phyloP scores from a whole-genome alignment of 1,140 invertebrate species.

The Paralvinella palmiformis region DNA sequence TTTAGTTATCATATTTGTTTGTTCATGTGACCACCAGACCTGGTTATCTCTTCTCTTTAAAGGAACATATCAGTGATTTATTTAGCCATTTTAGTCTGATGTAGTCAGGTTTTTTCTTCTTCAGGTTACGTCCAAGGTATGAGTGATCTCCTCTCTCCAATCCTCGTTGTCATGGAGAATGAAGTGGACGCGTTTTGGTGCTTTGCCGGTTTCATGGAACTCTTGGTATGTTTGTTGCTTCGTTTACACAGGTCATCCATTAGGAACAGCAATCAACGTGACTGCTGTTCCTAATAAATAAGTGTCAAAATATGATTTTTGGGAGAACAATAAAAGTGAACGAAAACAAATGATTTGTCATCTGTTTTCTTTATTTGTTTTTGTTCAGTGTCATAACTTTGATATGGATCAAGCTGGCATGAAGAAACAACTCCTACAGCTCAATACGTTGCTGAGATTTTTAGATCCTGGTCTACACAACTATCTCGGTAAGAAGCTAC shows the following conservation, averaged over 20 bases:
- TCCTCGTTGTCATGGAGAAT: slow-evolving; percentile 81
- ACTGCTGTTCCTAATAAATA: not conserved
- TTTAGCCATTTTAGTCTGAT: no score
- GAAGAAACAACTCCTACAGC: slow-evolving; percentile 82
- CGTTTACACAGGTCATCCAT: not conserved
- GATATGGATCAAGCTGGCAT: slow-evolving; percentile 93
- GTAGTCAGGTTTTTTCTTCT: no score
- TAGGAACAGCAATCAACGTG: not conserved
- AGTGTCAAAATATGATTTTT: no score
- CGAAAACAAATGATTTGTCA: slow-evolving; percentile 3
- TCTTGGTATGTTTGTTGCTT: slow-evolving; percentile 64
- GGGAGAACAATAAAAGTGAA: no score
- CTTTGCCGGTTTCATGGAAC: slow-evolving; percentile 97
- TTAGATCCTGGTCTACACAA: slow-evolving; percentile 76
- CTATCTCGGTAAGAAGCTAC: slow-evolving; percentile 65
- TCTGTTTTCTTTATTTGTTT: slow-evolving; percentile 18
- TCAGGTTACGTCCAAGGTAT: slow-evolving; percentile 71
- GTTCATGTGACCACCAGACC: no score
- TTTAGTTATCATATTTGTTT: no score
- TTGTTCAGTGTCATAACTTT: slow-evolving; percentile 78
- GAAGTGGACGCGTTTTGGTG: slow-evolving; percentile 98
- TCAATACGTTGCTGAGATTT: slow-evolving; percentile 74
- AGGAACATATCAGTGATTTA: no score
- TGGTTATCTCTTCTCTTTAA: no score
- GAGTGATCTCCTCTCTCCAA: slow-evolving; percentile 92